A percentile compares a stretch with the other conserved stretches of the same genome.
phyloP scores from a whole-genome alignment of 2,888 invertebrate species.

The Tenthredo scrophulariae region DNA sequence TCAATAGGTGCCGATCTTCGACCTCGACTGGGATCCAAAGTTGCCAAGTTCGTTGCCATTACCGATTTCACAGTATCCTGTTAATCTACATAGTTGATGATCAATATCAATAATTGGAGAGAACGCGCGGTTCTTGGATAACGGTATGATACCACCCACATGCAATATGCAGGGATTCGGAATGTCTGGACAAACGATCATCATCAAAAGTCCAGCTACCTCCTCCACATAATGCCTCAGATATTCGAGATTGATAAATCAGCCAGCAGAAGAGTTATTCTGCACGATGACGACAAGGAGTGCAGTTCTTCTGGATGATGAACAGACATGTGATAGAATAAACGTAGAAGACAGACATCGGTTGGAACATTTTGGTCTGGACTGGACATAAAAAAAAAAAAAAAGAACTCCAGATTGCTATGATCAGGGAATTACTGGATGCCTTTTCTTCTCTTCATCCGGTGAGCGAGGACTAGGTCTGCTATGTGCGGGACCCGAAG shows the following conservation, averaged over 20 bases:
- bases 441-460: not conserved
- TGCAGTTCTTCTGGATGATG: not conserved
- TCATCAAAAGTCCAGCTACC: slow-evolving; percentile 26
- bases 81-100: not conserved
- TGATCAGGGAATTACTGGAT: not conserved
- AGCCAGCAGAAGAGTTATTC: not conserved
- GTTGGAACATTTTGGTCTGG: not conserved
- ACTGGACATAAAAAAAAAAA: not conserved
- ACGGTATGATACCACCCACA: slow-evolving; percentile 19
- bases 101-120: not conserved
- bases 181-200: slow-evolving; percentile 32
- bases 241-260: not conserved
- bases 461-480: not conserved
- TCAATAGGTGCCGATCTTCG: not conserved
- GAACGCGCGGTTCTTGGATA: not conserved
- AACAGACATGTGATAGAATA: not conserved
- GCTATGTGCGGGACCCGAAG: slow-evolving; percentile 3
- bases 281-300: not conserved
- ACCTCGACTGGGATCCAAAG: not conserved
- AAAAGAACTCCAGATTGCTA: not conserved
- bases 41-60: not conserved
- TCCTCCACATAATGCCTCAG: not conserved
- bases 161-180: not conserved
- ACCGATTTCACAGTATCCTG: slow-evolving; percentile 30
- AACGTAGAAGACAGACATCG: not conserved